These are phyloP conservation scores for Rhincodon typus DNA, from an alignment of 2,797 vertebrate genomes.

Conservation along the genomic window DNA sequence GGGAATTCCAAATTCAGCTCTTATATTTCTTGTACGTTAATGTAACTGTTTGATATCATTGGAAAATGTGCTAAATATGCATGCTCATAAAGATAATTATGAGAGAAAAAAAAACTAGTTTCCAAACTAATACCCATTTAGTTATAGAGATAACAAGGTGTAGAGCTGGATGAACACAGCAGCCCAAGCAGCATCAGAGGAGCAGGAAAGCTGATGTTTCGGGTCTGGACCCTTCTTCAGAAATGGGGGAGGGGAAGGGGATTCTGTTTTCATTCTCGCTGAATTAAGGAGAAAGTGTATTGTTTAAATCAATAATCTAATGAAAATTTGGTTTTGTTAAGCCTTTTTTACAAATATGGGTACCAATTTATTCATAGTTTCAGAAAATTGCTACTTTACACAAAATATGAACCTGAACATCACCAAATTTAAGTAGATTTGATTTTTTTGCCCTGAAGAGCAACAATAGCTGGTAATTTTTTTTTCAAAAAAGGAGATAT, in stretches of 20 bases:
- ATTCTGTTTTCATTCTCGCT: too few relatives aligned
- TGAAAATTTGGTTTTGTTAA: background rate
- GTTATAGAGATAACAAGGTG: too few relatives aligned
- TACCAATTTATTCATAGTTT: background rate
- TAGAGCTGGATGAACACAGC: too few relatives aligned
- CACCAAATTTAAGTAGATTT: background rate
- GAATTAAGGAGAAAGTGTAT: background rate
- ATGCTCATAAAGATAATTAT: background rate
- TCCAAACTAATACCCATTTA: background rate
- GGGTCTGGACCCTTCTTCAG: too few relatives aligned
- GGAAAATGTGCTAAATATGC: background rate
- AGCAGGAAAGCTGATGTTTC: too few relatives aligned
- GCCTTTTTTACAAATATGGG: background rate
- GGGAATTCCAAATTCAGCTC: background rate
- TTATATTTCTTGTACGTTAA: background rate
- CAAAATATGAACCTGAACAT: background rate
- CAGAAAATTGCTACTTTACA: background rate
- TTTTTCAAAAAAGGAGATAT: background rate
- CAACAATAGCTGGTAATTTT: background rate
- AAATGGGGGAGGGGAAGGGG: too few relatives aligned
- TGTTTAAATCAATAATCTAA: conserved; percentile 6
- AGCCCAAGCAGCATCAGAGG: too few relatives aligned
- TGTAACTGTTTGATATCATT: background rate
- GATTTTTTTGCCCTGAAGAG: background rate
- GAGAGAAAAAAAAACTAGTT: background rate